A percentile compares a stretch with the other conserved stretches of the same genome.
phyloP scores from a whole-genome alignment of 2,113 vertebrate species.

The Macaca mulatta region DNA sequence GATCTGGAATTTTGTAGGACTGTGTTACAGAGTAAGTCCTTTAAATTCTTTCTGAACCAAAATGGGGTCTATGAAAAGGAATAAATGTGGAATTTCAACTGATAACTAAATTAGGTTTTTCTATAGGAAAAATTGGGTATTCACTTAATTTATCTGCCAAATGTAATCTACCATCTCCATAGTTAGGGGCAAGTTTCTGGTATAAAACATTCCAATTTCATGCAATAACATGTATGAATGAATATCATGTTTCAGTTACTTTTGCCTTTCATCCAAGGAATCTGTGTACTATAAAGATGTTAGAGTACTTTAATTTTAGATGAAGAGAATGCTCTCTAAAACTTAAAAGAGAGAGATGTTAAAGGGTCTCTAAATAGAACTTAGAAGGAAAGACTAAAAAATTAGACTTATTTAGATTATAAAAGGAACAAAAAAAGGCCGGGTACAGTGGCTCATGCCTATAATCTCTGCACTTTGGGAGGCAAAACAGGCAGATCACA shows the following conservation, averaged over 20 bases:
- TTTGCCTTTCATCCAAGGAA: neutral
- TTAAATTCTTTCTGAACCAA: conserved; percentile 38
- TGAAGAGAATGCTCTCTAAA: conserved; percentile 30
- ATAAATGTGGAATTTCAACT: neutral
- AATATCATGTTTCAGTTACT: neutral
- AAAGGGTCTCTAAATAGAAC: conserved; percentile 27
- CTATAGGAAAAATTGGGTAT: conserved; percentile 25
- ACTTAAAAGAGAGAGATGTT: conserved; percentile 9
- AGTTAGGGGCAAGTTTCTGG: neutral
- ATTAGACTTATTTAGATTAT: neutral
- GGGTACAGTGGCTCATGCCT: no score
- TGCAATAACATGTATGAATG: neutral
- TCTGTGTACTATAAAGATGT: neutral
- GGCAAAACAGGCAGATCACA: no score
- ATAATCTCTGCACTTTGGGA: no score
- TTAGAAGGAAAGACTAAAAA: neutral
- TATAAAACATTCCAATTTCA: neutral
- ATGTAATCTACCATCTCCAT: neutral
- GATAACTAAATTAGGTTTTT: conserved; percentile 30
- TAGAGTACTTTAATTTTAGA: neutral
- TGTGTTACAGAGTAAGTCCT: neutral
- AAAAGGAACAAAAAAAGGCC: neutral
- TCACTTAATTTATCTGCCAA: neutral
- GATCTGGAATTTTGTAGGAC: neutral
- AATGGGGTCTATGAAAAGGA: neutral